Conservation (phyloP, 2,113 vertebrate genomes). For the Phodopus roborovskii region DNA sequence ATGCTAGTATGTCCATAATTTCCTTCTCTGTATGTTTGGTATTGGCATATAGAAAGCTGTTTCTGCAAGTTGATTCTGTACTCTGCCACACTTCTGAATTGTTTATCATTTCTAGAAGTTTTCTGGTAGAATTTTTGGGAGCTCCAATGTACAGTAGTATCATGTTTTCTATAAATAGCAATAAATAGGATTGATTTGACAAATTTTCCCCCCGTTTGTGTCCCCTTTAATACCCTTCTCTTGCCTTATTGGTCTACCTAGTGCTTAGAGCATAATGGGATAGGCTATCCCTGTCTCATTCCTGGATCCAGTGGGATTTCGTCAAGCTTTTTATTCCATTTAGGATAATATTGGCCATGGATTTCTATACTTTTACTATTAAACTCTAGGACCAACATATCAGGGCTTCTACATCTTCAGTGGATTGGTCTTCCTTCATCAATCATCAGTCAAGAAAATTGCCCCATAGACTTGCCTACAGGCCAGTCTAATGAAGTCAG, state of each 20-base stretch:
- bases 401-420: neutral
- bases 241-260: neutral
- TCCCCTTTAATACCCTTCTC: neutral
- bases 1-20: too few relatives aligned
- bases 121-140: neutral
- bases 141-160: neutral
- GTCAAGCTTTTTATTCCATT: neutral
- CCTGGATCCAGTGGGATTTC: neutral
- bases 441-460: neutral
- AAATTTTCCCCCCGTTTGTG: neutral
- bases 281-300: neutral
- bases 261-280: neutral
- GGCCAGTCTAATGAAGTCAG: neutral
- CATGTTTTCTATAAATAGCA: neutral
- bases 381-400: neutral
- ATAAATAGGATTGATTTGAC: neutral
- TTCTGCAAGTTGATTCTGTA: neutral
- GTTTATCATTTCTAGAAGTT: neutral
- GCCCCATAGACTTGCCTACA: neutral
- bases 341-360: neutral
- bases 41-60: neutral
- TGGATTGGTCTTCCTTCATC: neutral
- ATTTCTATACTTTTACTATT: neutral
- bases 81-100: neutral
- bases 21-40: neutral